Percentiles rank a stretch among this genome's conserved stretches.
These are phyloP conservation scores for Clavelina lepadiformis DNA, from an alignment of 23 tunicate genomes.

Conservation along the genomic window DNA sequence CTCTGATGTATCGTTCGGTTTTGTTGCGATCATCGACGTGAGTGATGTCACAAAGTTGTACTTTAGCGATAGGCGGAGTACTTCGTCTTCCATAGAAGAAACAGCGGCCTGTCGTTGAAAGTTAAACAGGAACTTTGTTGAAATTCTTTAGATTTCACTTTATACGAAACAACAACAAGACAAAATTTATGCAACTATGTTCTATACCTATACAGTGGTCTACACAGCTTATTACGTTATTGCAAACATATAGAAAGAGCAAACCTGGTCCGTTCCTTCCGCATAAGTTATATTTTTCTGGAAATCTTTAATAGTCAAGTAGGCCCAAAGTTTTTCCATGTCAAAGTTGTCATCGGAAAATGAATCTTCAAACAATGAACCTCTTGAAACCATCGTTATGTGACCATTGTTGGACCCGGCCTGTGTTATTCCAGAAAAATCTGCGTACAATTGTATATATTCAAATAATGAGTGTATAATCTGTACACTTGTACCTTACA, in stretches of 20 bases:
- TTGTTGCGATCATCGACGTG: conserved; percentile 75
- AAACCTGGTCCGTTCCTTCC: background rate
- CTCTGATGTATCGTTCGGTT: conserved; percentile 32
- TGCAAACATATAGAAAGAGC: background rate
- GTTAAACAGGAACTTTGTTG: too few species aligned
- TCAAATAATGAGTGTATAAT: too few species aligned
- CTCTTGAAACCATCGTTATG: background rate
- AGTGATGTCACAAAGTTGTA: conserved; percentile 65
- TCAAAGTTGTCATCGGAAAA: conserved; percentile 11
- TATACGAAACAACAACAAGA: background rate
- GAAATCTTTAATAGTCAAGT: conserved; percentile 17
- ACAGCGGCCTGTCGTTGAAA: background rate
- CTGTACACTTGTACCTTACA: too few species aligned
- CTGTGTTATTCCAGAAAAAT: conserved; percentile 1
- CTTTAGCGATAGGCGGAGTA: conserved; percentile 33
- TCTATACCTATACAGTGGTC: background rate
- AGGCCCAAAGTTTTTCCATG: conserved; percentile 31
- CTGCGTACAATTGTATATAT: too few species aligned
- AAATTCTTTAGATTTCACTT: too few species aligned
- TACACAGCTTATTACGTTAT: background rate
- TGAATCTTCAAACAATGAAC: conserved; percentile 2
- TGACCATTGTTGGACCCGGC: conserved; percentile 2
- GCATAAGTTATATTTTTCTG: conserved; percentile 2
- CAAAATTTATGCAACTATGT: background rate
- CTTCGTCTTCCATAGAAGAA: conserved; percentile 9